Percentiles rank a stretch among this genome's conserved stretches.
Conservation (phyloP, 2,113 vertebrate species). For the Cervus canadensis region DNA sequence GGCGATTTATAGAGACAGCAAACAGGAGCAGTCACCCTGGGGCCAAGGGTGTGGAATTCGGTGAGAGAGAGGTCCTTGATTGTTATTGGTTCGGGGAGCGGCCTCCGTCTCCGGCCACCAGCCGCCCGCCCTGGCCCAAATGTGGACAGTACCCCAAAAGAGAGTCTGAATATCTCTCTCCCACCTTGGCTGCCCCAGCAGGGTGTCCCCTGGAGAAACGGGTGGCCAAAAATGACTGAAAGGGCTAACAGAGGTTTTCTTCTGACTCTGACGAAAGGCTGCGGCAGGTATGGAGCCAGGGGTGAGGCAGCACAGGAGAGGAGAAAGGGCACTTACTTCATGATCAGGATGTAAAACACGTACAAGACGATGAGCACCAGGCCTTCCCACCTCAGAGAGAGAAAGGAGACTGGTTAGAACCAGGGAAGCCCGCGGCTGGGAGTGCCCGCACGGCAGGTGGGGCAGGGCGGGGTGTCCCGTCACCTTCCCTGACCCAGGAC, state of each 20-base stretch:
- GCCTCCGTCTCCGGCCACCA: rapidly evolving
- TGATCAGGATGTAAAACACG: constrained; percentile 93
- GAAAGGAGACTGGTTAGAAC: constrained; percentile 65
- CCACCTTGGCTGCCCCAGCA: no score
- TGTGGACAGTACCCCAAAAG: neutral
- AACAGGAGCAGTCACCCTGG: neutral
- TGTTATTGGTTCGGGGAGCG: rapidly evolving
- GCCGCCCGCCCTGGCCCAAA: no score
- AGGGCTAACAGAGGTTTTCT: neutral
- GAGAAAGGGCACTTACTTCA: constrained; percentile 91
- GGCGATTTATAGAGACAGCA: neutral
- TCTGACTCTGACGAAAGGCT: neutral
- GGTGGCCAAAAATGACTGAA: neutral
- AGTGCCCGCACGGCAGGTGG: rapidly evolving
- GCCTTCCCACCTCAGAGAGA: constrained; percentile 94
- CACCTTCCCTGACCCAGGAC: neutral
- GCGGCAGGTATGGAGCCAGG: rapidly evolving
- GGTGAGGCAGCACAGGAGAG: neutral
- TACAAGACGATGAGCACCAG: constrained; percentile 95
- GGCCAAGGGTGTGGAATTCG: rapidly evolving
- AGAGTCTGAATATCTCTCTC: neutral
- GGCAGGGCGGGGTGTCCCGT: rapidly evolving
- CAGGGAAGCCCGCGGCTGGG: rapidly evolving
- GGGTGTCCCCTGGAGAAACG: neutral
- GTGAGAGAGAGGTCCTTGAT: rapidly evolving